phyloP scores from a whole-genome alignment of 2,888 invertebrate genomes.

The Drosophila melanosoma region DNA sequence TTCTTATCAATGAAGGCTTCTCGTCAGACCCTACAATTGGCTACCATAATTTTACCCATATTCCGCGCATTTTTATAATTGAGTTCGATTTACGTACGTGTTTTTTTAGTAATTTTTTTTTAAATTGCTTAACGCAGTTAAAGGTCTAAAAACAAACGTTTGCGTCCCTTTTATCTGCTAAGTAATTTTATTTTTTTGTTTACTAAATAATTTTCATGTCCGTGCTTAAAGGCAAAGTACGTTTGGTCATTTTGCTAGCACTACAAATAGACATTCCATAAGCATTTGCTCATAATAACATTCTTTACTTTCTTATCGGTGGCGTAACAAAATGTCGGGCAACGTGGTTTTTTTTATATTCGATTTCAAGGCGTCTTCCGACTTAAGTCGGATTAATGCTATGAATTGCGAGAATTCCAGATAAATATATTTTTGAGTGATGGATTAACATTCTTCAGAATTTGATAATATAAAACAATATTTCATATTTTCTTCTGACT shows the following conservation, averaged over 20 bases:
- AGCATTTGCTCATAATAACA: conserved; percentile 58
- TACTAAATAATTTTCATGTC: conserved; percentile 26
- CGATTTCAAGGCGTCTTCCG: conserved; percentile 19
- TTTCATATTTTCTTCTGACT: background rate
- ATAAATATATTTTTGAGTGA: conserved; percentile 1
- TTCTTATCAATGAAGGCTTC: conserved; percentile 21
- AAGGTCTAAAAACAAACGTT: background rate
- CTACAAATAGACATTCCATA: conserved; percentile 53
- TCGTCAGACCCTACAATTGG: conserved; percentile 8
- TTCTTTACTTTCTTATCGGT: conserved; percentile 46
- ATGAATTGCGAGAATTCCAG: conserved; percentile 14
- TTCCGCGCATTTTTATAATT: background rate
- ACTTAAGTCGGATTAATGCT: conserved; percentile 23
- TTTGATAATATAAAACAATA: background rate
- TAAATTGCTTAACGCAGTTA: background rate
- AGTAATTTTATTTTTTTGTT: conserved; percentile 16
- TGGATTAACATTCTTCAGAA: conserved; percentile 4
- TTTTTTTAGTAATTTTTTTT: background rate
- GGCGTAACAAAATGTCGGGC: conserved; percentile 11
- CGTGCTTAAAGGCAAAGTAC: conserved; percentile 10
- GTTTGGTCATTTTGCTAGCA: conserved; percentile 7
- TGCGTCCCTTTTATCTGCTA: background rate
- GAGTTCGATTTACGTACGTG: conserved; percentile 2
- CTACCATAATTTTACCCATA: conserved; percentile 7
- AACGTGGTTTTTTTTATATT: conserved; percentile 48